Evolutionary conservation across 2,888 invertebrate genomes (phyloP).

Genomic region (Microplitis manilae): DNA sequence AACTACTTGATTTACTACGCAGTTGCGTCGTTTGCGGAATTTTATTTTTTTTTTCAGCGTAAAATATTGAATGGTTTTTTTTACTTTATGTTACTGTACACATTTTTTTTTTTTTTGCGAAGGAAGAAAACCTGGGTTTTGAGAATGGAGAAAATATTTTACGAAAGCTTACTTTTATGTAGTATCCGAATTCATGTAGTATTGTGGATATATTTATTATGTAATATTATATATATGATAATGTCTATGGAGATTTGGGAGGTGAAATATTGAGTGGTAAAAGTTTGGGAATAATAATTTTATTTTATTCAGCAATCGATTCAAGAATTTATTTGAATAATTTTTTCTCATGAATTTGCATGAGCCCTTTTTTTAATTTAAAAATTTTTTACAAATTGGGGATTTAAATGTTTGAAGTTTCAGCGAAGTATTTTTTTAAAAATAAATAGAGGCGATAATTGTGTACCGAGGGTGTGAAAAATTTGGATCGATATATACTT

Average conservation of each 20-base stretch:
- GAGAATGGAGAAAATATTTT: not conserved
- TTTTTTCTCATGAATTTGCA: constrained; percentile 12
- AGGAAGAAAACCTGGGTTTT: constrained; percentile 1
- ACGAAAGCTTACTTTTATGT: constrained; percentile 13
- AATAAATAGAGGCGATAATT: no score
- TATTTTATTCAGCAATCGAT: not conserved
- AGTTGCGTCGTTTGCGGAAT: constrained; percentile 11
- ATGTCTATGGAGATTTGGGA: not conserved
- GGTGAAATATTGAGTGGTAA: not conserved
- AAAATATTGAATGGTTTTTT: constrained; percentile 4
- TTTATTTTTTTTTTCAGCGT: constrained; percentile 5
- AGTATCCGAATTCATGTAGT: not conserved
- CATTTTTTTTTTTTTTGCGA: not conserved
- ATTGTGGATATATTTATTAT: not conserved
- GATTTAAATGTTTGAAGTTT: not conserved
- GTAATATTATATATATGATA: not conserved
- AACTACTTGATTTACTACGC: constrained; percentile 32
- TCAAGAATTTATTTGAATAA: constrained; percentile 6
- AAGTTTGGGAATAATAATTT: not conserved
- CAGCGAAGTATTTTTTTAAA: not conserved
- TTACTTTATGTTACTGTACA: not conserved
- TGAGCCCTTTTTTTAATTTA: not conserved
- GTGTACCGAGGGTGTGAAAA: constrained; percentile 18
- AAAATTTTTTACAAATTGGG: not conserved
- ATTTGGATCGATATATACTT: constrained; percentile 38